phyloP scores from a whole-genome alignment of 2,113 vertebrate species.

The Monopterus albus region DNA sequence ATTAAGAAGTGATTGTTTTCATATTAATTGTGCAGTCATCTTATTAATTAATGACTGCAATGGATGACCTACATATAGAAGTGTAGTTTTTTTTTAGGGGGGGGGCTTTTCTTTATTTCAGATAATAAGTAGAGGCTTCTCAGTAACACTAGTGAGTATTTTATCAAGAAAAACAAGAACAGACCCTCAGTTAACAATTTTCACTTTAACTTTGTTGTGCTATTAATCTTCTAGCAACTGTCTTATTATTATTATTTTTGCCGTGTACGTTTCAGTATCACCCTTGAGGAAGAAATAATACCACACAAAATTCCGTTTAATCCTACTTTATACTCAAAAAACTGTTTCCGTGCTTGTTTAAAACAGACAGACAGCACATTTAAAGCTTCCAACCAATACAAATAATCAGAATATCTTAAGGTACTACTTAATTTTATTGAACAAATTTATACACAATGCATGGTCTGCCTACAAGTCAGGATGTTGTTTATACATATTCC shows the following conservation, averaged over 20 bases:
- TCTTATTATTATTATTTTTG: no score
- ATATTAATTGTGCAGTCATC: slow-evolving; percentile 68
- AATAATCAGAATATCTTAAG: not conserved
- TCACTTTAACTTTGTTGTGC: not conserved
- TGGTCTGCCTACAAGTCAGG: slow-evolving; percentile 26
- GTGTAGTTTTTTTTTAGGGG: not conserved
- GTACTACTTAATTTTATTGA: not conserved
- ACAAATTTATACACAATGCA: not conserved
- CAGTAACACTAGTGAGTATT: slow-evolving; percentile 5
- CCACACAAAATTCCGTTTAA: no score
- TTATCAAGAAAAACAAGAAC: not conserved
- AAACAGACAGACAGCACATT: not conserved
- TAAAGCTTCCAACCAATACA: not conserved
- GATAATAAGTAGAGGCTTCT: slow-evolving; percentile 38
- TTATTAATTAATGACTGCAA: slow-evolving; percentile 64
- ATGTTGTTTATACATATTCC: slow-evolving; percentile 40
- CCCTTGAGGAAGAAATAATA: not conserved
- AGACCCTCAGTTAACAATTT: not conserved
- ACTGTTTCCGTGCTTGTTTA: not conserved
- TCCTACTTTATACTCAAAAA: no score
- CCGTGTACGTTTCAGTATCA: no score
- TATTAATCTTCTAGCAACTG: not conserved
- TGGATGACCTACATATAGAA: slow-evolving; percentile 66
- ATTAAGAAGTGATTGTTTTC: slow-evolving; percentile 62
- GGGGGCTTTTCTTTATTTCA: slow-evolving; percentile 24